A percentile compares a stretch with the other conserved stretches of the same genome.
Conservation (phyloP, 2,797 vertebrate species). For the Triplophysa bombifrons region DNA sequence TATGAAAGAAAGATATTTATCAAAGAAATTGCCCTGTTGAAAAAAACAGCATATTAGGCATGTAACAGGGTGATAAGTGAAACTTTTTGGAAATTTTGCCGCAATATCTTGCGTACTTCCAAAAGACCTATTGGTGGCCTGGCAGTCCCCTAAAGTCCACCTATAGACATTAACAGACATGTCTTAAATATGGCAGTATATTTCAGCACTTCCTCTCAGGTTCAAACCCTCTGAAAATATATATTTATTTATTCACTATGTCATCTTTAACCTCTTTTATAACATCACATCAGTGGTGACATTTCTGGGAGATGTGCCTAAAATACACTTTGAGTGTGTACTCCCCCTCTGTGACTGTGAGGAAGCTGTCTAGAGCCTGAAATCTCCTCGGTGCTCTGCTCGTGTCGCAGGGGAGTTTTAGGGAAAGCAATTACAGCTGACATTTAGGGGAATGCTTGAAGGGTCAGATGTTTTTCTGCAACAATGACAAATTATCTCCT, state of each 20-base stretch:
- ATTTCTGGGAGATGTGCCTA: constrained; percentile 16
- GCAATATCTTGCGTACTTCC: too few relatives aligned
- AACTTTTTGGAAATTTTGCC: too few relatives aligned
- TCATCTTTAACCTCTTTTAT: constrained; percentile 6
- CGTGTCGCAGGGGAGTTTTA: constrained; percentile 35
- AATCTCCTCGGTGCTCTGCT: constrained; percentile 28
- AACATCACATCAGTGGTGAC: background rate
- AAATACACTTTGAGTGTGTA: constrained; percentile 5
- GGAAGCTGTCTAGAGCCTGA: constrained; percentile 31
- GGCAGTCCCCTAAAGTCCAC: background rate
- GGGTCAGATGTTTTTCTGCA: constrained; percentile 43
- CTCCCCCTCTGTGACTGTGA: background rate
- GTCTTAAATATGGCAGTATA: background rate
- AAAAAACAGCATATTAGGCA: too few relatives aligned
- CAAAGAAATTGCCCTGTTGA: too few relatives aligned
- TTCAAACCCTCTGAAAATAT: background rate
- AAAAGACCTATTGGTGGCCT: background rate
- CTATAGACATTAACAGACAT: background rate
- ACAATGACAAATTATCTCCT: constrained; percentile 44
- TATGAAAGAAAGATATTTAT: too few relatives aligned
- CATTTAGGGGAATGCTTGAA: constrained; percentile 52
- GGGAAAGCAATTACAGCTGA: constrained; percentile 52
- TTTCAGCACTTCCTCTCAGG: background rate
- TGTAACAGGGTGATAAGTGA: too few relatives aligned
- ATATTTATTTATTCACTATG: background rate